These are phyloP conservation scores for Ceratothoa steindachneri DNA, from an alignment of 2,888 invertebrate genomes.

Conservation along the genomic window DNA sequence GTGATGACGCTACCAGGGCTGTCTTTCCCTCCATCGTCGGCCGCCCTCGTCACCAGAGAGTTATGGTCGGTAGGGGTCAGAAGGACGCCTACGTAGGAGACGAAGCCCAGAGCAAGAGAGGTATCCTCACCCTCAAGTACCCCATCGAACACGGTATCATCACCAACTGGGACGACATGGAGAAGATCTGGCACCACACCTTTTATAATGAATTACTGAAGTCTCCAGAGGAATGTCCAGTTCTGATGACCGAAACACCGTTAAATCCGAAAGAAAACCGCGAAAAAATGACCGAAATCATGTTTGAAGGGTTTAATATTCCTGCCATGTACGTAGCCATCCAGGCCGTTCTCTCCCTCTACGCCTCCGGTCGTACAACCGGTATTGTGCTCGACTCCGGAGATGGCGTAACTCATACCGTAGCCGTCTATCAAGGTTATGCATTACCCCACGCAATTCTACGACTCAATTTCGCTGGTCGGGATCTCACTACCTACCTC, in stretches of 20 bases:
- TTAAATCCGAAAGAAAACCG: constrained; percentile 70
- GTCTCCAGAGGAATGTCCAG: constrained; percentile 87
- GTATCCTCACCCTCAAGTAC: constrained; percentile 58
- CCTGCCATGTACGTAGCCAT: background rate
- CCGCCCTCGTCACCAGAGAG: constrained; percentile 72
- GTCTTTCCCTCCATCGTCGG: constrained; percentile 87
- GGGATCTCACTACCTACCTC: constrained; percentile 22
- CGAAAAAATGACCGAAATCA: constrained; percentile 56
- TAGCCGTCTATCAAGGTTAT: constrained; percentile 54
- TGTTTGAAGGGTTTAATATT: background rate
- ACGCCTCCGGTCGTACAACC: constrained; percentile 21
- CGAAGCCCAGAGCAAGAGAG: constrained; percentile 82
- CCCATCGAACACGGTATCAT: constrained; percentile 60
- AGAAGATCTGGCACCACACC: constrained; percentile 98
- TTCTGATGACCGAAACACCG: constrained; percentile 86
- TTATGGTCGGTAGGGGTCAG: constrained; percentile 96
- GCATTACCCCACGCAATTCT: constrained; percentile 49
- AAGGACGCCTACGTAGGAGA: constrained; percentile 95
- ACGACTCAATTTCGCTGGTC: constrained; percentile 18
- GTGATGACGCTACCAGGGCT: constrained; percentile 81
- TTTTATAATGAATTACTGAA: constrained; percentile 97
- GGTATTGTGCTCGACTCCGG: constrained; percentile 36
- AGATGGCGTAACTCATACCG: constrained; percentile 29
- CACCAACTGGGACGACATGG: constrained; percentile 98
- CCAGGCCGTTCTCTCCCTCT: background rate